Conservation (phyloP, 1,140 invertebrate species). For the Cyclargus thomasi region DNA sequence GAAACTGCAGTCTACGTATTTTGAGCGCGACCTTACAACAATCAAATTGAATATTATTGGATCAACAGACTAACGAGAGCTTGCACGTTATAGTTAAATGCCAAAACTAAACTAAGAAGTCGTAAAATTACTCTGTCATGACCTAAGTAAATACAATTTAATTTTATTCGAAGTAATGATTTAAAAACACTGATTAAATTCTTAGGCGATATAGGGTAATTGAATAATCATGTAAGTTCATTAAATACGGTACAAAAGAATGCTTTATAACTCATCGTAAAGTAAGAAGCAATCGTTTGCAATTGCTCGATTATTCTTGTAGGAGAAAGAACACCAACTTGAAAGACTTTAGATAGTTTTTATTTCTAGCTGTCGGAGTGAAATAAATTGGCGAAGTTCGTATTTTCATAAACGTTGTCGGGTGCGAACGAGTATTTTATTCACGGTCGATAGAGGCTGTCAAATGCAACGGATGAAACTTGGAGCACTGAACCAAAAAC, state of each 20-base stretch:
- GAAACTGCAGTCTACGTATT: neutral
- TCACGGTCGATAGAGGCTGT: neutral
- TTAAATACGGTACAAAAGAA: neutral
- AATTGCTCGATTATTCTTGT: neutral
- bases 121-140: too few relatives aligned
- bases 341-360: neutral
- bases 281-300: neutral
- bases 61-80: too few relatives aligned
- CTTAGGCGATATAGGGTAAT: too few relatives aligned
- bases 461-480: neutral
- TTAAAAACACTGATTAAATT: too few relatives aligned
- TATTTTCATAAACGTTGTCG: neutral
- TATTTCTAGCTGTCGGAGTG: neutral
- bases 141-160: too few relatives aligned
- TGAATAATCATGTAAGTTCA: too few relatives aligned
- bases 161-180: too few relatives aligned
- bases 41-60: neutral
- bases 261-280: neutral
- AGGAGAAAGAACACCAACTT: neutral
- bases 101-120: too few relatives aligned
- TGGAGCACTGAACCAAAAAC: neutral
- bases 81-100: too few relatives aligned
- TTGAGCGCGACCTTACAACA: too few relatives aligned
- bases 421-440: neutral
- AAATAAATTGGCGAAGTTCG: neutral